Conservation (phyloP, 2,113 vertebrate species). For the Nothoprocta perdicaria region DNA sequence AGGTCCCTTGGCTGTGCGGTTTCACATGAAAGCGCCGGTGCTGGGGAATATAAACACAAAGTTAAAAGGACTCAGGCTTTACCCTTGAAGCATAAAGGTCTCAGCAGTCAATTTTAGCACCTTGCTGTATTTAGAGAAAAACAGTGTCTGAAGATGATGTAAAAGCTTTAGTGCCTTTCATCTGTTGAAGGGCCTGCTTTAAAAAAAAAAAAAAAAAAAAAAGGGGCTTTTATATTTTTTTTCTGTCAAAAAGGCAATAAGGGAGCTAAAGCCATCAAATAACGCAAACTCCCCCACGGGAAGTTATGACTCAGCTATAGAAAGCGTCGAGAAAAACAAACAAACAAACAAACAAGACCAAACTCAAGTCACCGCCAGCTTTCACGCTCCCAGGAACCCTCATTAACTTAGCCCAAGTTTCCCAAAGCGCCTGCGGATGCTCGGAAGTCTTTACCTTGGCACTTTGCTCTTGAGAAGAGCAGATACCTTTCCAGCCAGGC, state of each 20-base stretch:
- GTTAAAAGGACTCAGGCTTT: not conserved
- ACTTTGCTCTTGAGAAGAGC: too few relatives aligned
- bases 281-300: too few relatives aligned
- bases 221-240: too few relatives aligned
- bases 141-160: not conserved
- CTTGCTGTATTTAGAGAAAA: not conserved
- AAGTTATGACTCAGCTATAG: fast-evolving
- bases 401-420: too few relatives aligned
- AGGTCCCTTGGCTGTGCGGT: not conserved
- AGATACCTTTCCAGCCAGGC: too few relatives aligned
- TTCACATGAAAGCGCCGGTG: not conserved
- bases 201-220: too few relatives aligned
- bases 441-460: too few relatives aligned
- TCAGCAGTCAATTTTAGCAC: not conserved
- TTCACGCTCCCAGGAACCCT: too few relatives aligned
- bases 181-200: not conserved
- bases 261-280: not conserved
- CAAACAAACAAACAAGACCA: too few relatives aligned
- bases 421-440: too few relatives aligned
- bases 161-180: not conserved
- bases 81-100: not conserved
- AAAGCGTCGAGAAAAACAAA: too few relatives aligned
- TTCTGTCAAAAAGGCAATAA: not conserved
- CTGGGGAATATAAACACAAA: not conserved
- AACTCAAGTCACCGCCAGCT: too few relatives aligned